Base-by-base conservation (phyloP, 2,113 vertebrate species). In the Aspidoscelis tigris region DNA sequence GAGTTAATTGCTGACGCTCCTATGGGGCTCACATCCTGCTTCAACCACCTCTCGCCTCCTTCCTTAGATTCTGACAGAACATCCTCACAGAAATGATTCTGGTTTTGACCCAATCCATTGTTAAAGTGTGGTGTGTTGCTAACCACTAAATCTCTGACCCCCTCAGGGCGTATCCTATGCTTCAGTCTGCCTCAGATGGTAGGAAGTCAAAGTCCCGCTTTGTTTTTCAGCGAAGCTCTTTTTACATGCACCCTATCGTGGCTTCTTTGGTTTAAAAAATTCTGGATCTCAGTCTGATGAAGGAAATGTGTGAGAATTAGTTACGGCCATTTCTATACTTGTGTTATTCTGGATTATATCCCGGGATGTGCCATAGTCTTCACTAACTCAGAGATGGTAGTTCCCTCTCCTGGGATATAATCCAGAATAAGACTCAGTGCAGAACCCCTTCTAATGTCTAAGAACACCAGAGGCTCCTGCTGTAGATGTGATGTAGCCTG, bases 1-100 rank as follows among this genome's bases (percentile, higher is more conserved):
- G 82, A 94, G 95, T 95, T 97, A 97, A 98, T 98, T 97, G 97
- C 96, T 94, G 95, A 95, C 94, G 83, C 88, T 96, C 93, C 93
- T 94, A 93, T 92, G 91, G 94, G 93, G 93, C 93, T 87, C 90
- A 91, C 6, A 20, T 71, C 83, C 81, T 7, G 9, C 47, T 33
- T 74, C 16, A 21, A 16, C 80, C 44, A 65, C 78, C n/a, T 80
- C 71, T 72, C 76, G 43, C 4, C 21, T 4, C 20, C 43, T 24
- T 2, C 14, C 11, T 14, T 89, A 90, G 90, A 90, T 95, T 94
- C 88, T 91, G 90, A 86, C 61, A 20, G 90, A 88, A 92, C 91
- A 92, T 84, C 90, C 92, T 90, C 92, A 88, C 76, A 80, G 92
- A 91, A 88, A 90, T 71, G 87, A 90, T 81, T 91, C 91, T 94